These are phyloP conservation scores for Emys orbicularis DNA, from an alignment of 2,797 vertebrate species.

Conservation along the genomic window DNA sequence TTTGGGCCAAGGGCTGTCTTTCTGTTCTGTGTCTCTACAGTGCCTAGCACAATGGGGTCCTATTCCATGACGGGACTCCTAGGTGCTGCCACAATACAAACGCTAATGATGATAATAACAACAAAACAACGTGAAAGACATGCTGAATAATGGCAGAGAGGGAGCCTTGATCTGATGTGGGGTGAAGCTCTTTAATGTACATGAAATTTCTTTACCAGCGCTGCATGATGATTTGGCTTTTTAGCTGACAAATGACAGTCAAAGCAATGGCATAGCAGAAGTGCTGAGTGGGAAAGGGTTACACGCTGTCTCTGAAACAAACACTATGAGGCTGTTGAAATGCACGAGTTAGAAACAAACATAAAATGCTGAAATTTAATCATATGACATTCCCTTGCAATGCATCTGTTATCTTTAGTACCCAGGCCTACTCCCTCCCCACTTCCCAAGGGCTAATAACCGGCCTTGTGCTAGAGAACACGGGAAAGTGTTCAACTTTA, in stretches of 20 bases:
- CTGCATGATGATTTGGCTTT: background rate
- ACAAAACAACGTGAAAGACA: rapidly evolving
- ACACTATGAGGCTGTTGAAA: conserved; percentile 51
- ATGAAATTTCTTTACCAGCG: background rate
- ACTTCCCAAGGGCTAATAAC: background rate
- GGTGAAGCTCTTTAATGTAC: background rate
- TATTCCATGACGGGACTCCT: background rate
- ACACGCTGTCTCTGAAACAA: conserved; percentile 46
- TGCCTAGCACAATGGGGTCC: background rate
- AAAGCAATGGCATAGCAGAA: conserved; percentile 34
- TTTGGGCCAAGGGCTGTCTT: background rate
- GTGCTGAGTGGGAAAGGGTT: conserved; percentile 14
- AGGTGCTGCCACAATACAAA: background rate
- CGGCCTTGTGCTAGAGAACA: background rate
- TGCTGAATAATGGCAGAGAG: rapidly evolving
- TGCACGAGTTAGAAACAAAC: conserved; percentile 34
- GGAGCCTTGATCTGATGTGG: background rate
- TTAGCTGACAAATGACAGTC: background rate
- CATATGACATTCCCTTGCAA: conserved; percentile 56
- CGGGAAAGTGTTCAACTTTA: background rate
- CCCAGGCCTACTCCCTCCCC: conserved; percentile 11
- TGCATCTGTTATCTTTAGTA: conserved; percentile 54
- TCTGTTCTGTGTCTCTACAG: background rate
- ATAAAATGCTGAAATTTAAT: conserved; percentile 69
- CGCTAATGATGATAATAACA: background rate